Evolutionary conservation across 1,140 invertebrate genomes (phyloP), one percentile per base, ranked within the genome.

Genomic region (Drosophila arawakana): DNA sequence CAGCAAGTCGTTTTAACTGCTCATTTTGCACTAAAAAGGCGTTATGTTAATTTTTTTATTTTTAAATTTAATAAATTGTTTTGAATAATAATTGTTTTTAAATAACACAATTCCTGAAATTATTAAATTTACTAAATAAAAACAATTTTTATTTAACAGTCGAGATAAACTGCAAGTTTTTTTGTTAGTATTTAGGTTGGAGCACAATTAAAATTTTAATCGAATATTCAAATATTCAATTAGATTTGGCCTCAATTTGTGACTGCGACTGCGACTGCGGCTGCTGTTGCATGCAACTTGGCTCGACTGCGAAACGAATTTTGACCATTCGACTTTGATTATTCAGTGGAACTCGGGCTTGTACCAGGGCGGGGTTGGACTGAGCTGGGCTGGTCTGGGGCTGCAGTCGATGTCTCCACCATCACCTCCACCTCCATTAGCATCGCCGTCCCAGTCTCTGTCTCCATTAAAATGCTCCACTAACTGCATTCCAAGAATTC

Each of bases 401-500:
- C 54, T 21, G 18, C 18, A 21, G 50, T 70, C 13, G 60, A 21
- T 46, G 70, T 47, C 18, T 25, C 78, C 68, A 67, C 67, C 78
- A 86, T 4, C 25, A 25, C 25, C 25, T 5, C 25, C 25, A 30
- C 3, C 25, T 30, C 25, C 25, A 30, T 6, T 2, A 30, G 25
- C 18, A 21, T 30, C 25, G 3, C 25, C 25, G 0, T 0, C 6
- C 3, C 25, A 30, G 25, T 30, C 25, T 30, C 25, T 2, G 6
- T 30, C 60, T 83, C 76, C 84, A 88, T 88, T 88, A 88, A 88
- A 80, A 89, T 82, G 80, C 73, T 72, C 79, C 83, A 84, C 81
- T 84, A 84, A 81, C 85, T 84, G 84, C 84, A 89, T 89, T 89
- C 84, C 84, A 85, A 89, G 84, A 89, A 89, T 89, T 89, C 73